Percentiles rank a stretch among this genome's conserved stretches.
phyloP scores from a whole-genome alignment of 2,113 vertebrate species.

The Micromys minutus region DNA sequence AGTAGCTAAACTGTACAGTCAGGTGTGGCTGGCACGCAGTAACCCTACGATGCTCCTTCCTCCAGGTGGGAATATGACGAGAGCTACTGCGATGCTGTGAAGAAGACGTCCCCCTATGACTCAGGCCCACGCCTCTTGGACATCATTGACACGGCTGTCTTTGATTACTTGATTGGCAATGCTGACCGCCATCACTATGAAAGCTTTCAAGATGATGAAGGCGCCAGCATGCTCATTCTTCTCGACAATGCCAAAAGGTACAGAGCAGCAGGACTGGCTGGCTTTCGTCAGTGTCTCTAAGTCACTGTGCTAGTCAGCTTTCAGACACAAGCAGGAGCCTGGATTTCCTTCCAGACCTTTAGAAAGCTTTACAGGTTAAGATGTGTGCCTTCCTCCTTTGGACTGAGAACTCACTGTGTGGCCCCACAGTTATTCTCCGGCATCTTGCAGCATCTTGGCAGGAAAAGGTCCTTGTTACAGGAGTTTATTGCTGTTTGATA shows the following conservation, averaged over 20 bases:
- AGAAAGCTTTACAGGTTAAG: not conserved
- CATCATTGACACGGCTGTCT: constrained; percentile 96
- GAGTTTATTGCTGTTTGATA: not conserved
- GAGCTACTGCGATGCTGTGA: constrained; percentile 98
- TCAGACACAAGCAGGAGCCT: not conserved
- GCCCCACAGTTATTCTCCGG: not conserved
- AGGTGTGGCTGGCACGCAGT: not conserved
- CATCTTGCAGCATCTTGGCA: not conserved
- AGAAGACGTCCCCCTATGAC: constrained; percentile 97
- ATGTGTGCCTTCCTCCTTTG: not conserved
- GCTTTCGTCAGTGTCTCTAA: not conserved
- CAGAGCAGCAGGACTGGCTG: not conserved
- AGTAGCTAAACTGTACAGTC: not conserved
- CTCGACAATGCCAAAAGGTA: constrained; percentile 99
- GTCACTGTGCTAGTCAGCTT: not conserved
- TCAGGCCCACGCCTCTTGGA: constrained; percentile 95
- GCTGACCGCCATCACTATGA: constrained; percentile 99
- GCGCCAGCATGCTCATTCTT: constrained; percentile 98
- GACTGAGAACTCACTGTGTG: not conserved
- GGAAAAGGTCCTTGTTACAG: not conserved
- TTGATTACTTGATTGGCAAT: constrained; percentile 98
- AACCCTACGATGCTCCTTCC: not conserved
- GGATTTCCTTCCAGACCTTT: not conserved
- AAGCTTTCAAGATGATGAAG: constrained; percentile 98
- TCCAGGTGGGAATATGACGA: constrained; percentile 98